Conservation (phyloP, 2,888 invertebrate species). For the Drosophila kanekoi region DNA sequence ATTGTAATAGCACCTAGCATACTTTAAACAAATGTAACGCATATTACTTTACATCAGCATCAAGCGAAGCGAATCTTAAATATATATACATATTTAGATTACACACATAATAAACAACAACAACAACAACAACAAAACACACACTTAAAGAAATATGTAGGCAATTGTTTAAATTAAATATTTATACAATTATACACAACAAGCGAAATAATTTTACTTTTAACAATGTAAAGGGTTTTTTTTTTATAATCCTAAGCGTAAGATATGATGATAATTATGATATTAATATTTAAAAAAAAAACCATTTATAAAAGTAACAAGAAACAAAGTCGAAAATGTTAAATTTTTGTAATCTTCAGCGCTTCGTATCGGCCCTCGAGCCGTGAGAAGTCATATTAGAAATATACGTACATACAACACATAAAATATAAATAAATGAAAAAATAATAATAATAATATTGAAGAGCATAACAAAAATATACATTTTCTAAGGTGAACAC, state of each 20-base stretch:
- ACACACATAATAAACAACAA: slow-evolving; percentile 14
- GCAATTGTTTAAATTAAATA: slow-evolving; percentile 70
- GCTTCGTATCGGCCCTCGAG: slow-evolving; percentile 39
- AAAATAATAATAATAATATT: background rate
- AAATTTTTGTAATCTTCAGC: slow-evolving; percentile 45
- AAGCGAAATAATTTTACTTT: slow-evolving; percentile 57
- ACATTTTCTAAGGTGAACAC: slow-evolving; percentile 26
- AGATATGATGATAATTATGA: slow-evolving; percentile 33
- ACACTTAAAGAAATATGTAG: slow-evolving; percentile 48
- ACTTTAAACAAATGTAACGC: slow-evolving; percentile 71
- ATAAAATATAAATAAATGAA: slow-evolving; percentile 1
- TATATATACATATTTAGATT: slow-evolving; percentile 24
- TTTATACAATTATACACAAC: slow-evolving; percentile 72
- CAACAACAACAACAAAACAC: slow-evolving; percentile 27
- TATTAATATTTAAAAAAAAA: slow-evolving; percentile 41
- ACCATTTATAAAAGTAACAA: slow-evolving; percentile 12
- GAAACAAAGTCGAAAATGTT: slow-evolving; percentile 10
- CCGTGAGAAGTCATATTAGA: slow-evolving; percentile 50
- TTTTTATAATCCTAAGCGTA: slow-evolving; percentile 54
- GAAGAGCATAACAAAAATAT: background rate
- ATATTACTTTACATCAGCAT: slow-evolving; percentile 70
- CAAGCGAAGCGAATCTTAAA: slow-evolving; percentile 66
- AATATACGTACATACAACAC: slow-evolving; percentile 28
- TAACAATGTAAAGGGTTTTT: slow-evolving; percentile 60
- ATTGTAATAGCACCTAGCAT: slow-evolving; percentile 71